Evolutionary conservation across 2,113 vertebrate genomes (phyloP), one percentile per base, ranked within the genome.

Genomic region (Trogon melanurus): DNA sequence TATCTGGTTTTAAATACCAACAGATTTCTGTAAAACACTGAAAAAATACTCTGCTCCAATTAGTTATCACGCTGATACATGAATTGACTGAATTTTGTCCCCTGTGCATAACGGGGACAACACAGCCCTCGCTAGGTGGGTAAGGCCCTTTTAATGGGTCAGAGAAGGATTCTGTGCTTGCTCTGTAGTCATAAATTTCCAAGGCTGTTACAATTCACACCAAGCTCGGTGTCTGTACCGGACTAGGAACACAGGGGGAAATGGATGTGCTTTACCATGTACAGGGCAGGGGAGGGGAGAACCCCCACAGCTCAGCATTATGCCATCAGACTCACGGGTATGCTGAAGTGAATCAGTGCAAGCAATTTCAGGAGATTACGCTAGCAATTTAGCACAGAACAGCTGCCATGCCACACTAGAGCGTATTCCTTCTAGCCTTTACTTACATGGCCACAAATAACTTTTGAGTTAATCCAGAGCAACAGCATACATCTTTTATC

Each of bases 351-450:
- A 95, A 96, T 96, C 95, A 94, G 79, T 91, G 75, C 75, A 92
- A 94, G 90, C 92, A 81, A 96, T 96, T 96, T 93, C 88, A 91
- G 57, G 83, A 96, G 92, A 97, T 96, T 94, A 96, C 0, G 9
- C 57, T 67, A 74, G 90, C 85, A 94, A 94, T 88, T 94, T 65
- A 84, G 82, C 53, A 84, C 44, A 75, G 86, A 94, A 83, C 95
- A 96, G 90, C 92, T 96, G 96, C 88, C 11, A 17, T 61, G 47
- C 69, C 50, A 67, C 66, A 36, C 72, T 67, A 53, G 61, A 86
- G 79, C 69, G 72, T 88, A 88, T 50, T 94, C 69, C 92, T 96
- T 67, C 79, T 89, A 66, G 56, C 84, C 91, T 90, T 92, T 89
- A 86, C 76, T 96, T 91, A 94, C 80, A 75, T 10, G 79, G 61